Evolutionary conservation across 1,140 invertebrate genomes (phyloP).

Genomic region (Pachypsylla venusta): DNA sequence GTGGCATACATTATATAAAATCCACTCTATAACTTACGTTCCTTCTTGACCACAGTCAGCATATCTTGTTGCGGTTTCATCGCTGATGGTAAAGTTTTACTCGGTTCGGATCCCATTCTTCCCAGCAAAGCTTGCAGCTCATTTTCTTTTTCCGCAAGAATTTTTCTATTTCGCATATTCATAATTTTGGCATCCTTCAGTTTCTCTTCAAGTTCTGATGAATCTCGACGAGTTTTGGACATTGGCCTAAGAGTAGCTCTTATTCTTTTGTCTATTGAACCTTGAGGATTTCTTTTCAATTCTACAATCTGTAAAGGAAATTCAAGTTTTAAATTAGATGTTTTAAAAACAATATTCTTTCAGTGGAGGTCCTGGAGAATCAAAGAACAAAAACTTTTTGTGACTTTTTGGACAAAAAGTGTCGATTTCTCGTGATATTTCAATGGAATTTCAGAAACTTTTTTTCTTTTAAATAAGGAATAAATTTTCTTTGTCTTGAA

Average conservation of each 20-base stretch:
- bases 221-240: conserved; percentile 52
- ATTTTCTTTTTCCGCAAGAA: conserved; percentile 59
- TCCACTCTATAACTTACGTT: conserved; percentile 16
- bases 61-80: background rate
- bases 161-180: conserved; percentile 61
- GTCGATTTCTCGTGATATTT: no score
- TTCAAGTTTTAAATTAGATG: no score
- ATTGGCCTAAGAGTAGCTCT: conserved; percentile 59
- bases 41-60: conserved; percentile 15
- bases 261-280: conserved; percentile 61
- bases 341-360: no score
- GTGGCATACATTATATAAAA: background rate
- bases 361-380: no score
- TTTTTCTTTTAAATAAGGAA: no score
- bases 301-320: conserved; percentile 62
- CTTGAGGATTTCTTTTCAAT: conserved; percentile 71
- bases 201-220: conserved; percentile 59
- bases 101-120: conserved; percentile 32
- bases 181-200: conserved; percentile 58
- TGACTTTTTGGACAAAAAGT: no score
- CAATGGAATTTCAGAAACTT: no score
- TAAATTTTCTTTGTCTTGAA: no score
- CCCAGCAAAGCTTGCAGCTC: conserved; percentile 49
- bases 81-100: background rate
- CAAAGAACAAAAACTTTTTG: no score